phyloP scores from a whole-genome alignment of 2,113 vertebrate species.

The Rostratula benghalensis region DNA sequence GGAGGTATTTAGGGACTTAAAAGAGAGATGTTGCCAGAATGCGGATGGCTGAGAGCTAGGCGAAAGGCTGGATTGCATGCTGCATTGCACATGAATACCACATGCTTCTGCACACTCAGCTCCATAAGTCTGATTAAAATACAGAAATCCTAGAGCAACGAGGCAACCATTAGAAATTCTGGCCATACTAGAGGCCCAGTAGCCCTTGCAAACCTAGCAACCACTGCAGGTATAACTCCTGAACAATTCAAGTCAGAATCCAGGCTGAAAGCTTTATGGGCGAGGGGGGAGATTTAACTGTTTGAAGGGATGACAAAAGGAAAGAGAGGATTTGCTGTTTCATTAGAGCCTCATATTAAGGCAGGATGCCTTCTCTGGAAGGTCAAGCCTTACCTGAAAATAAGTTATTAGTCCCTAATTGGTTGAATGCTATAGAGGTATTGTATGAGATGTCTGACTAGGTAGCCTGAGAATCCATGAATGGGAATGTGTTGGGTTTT shows the following conservation, averaged over 20 bases:
- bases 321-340: background rate
- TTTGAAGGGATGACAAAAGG: background rate
- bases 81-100: background rate
- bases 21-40: background rate
- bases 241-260: background rate
- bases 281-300: background rate
- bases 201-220: background rate
- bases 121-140: background rate
- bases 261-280: background rate
- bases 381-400: background rate
- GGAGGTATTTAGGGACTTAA: constrained; percentile 11
- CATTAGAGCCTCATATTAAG: background rate
- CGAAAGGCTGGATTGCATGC: background rate
- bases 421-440: background rate
- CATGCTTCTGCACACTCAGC: background rate
- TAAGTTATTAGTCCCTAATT: background rate
- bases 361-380: background rate
- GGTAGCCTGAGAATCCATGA: background rate
- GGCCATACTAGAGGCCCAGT: background rate
- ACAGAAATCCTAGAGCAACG: background rate
- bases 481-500: background rate
- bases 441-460: background rate
- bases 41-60: background rate
- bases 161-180: background rate
- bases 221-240: background rate